Evolutionary conservation across 2,797 vertebrate genomes (phyloP), one percentile per base, ranked within the genome.

Genomic region (Bucorvus abyssinicus): DNA sequence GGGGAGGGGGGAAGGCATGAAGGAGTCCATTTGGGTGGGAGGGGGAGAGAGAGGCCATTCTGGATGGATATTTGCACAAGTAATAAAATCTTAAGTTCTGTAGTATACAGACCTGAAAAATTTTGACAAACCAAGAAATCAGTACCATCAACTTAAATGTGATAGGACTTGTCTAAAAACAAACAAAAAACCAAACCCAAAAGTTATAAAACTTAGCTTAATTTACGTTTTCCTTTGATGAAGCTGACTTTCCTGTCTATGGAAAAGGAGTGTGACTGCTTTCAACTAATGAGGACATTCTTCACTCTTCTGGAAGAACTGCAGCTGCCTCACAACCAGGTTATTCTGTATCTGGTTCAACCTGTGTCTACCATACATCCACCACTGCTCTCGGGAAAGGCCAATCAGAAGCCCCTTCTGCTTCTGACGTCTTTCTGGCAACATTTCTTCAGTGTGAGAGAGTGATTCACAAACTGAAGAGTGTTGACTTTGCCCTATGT

Each of bases 11-110:
- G 6, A 7, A 13, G 26, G 9, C 14, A 55, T 13, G 32, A 9
- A 38, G 36, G 16, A 32, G 8, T 16, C 10, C 21, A 69, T 23
- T 77, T 19, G 1, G 2, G 5, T 4, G 10, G 2, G 2, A 5
- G 4, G 6, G 2, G 10, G 34, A 12, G 12, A 16, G 16, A 40
- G 5, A 78, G 10, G 38, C 9, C 14, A 45, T 27, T 60, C 42
- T 40, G 38, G 38, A 40, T 32, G 44, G 20, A 80, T 40, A 40
- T 9, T 26, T 82, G 8, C 16, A 29, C 24, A 52, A 57, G 21
- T 17, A 93, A 2, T 45, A 79, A 63, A 67, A 11, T 55, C 11
- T 38, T 47, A 59, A 2, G 26, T 24, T 60, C 53, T 30, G 26
- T 18, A 61, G 11, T 55, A 56, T 7, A 45, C 27, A 32, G 24